A percentile compares a stretch with the other conserved stretches of the same genome.
Conservation (phyloP, 2,888 invertebrate species). For the Cyclophora punctaria region DNA sequence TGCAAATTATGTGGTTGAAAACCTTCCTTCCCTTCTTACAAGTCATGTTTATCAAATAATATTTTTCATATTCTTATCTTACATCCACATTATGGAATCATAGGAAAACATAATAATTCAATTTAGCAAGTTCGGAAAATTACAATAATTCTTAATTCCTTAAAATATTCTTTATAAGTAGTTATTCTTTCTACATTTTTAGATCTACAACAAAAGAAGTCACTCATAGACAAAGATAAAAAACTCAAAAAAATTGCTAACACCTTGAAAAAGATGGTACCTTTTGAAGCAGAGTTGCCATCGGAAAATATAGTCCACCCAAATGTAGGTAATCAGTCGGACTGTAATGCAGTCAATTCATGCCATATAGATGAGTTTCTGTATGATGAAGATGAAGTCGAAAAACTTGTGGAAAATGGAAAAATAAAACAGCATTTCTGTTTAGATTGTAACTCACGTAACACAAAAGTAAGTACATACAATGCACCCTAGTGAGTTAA, state of each 20-base stretch:
- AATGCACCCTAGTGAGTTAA: no score
- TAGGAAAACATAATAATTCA: no score
- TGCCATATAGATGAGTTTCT: conserved; percentile 82
- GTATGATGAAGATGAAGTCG: conserved; percentile 78
- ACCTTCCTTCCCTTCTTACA: no score
- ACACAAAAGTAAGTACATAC: conserved; percentile 36
- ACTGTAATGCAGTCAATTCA: conserved; percentile 69
- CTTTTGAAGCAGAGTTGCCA: conserved; percentile 54
- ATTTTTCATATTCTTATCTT: no score
- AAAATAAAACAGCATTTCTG: conserved; percentile 54
- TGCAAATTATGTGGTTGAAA: no score
- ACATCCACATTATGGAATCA: no score
- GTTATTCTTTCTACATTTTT: conserved; percentile 1
- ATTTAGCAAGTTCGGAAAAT: no score
- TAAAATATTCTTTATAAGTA: no score
- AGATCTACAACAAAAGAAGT: conserved; percentile 49
- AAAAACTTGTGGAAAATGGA: conserved; percentile 48
- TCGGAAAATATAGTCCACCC: conserved; percentile 58
- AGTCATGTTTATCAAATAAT: no score
- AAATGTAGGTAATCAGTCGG: conserved; percentile 61
- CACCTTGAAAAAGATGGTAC: conserved; percentile 49
- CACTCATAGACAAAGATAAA: conserved; percentile 37
- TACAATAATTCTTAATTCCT: no score
- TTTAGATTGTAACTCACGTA: conserved; percentile 51
- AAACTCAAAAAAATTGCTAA: conserved; percentile 45